These are phyloP conservation scores for Lagocephalus sceleratus DNA, from an alignment of 2,797 vertebrate species.

Conservation along the genomic window DNA sequence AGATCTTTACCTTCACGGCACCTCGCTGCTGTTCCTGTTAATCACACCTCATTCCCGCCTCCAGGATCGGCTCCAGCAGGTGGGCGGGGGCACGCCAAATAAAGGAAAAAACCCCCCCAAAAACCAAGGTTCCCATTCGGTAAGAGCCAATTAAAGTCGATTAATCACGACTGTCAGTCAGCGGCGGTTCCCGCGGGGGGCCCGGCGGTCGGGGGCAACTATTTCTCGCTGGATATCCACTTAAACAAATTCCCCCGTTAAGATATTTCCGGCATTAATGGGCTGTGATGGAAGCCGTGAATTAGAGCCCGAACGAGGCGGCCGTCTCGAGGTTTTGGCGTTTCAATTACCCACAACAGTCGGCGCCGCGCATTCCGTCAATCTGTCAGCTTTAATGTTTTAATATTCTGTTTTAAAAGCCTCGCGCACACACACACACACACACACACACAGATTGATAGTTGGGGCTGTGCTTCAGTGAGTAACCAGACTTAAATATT, in stretches of 20 bases:
- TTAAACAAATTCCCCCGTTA: slow-evolving; percentile 17
- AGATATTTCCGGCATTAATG: slow-evolving; percentile 48
- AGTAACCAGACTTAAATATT: slow-evolving; percentile 53
- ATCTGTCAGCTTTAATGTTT: slow-evolving; percentile 60
- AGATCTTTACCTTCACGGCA: too few species aligned
- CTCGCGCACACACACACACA: neutral
- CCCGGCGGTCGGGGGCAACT: too few species aligned
- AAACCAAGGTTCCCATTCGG: too few species aligned
- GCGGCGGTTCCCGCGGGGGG: too few species aligned
- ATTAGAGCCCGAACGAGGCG: slow-evolving; percentile 44
- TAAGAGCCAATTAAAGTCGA: too few species aligned
- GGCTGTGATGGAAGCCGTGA: slow-evolving; percentile 54
- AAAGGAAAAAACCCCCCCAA: too few species aligned
- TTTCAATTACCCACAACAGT: slow-evolving; percentile 64
- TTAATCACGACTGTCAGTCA: too few species aligned
- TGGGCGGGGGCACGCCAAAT: too few species aligned
- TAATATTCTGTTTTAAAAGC: slow-evolving; percentile 57
- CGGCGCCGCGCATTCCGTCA: slow-evolving; percentile 44
- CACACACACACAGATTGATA: slow-evolving; percentile 48
- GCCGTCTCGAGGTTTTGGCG: slow-evolving; percentile 55
- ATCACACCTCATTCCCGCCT: too few species aligned
- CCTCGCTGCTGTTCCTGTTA: too few species aligned
- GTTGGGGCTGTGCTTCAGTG: slow-evolving; percentile 30
- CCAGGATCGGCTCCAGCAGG: too few species aligned
- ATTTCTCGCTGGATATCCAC: too few species aligned